Base-by-base conservation (phyloP, 1,140 invertebrate species). In the Aphis craccivora region DNA sequence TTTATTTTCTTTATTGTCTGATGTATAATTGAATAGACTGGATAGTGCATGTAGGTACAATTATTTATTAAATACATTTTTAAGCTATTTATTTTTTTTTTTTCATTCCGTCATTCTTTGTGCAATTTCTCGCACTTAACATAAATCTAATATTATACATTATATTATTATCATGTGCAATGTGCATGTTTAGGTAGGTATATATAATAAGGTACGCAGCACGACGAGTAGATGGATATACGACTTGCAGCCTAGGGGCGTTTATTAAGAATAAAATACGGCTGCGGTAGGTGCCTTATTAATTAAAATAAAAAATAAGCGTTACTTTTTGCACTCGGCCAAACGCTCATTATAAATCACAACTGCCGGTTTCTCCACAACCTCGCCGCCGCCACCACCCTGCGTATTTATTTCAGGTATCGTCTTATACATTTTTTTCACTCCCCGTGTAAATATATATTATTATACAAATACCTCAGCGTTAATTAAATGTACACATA, bases 261-360 rank as follows among this genome's bases (percentile, higher is more conserved):
- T 93, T 86, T 51, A 84, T 93, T 86, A 84, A 45, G 45, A 40
- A 55, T 43, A 53, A 93, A 55, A 55, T 40, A 93, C 45, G 76
- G n/a, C 91, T 67, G 91, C 45, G 91, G 91, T 84, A 51, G 90
- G 91, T 93, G 35, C 51, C 48, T 86, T 93, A 93, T 86, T 93
- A 86, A 93, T 86, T 86, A 93, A 91, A 90, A 43, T 67, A 81
- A 93, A 92, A 84, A 86, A 53, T 55, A 93, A 93, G 76, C 91
- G 76, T 93, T 93, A 84, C 51, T 86, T 93, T 93, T 93, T 86
- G 91, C 91, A 53, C 91, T 83, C 40, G 18, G 48, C 76, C 91
- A 83, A 92, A 92, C 35, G 91, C 35, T 92, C 67, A 84, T 86
- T 93, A 93, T 93, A 93, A 93, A 93, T 55, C 48, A 92, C 67